Percentiles rank a stretch among this genome's conserved stretches.
phyloP scores from a whole-genome alignment of 2,888 invertebrate species.

The Ceramica pisi region DNA sequence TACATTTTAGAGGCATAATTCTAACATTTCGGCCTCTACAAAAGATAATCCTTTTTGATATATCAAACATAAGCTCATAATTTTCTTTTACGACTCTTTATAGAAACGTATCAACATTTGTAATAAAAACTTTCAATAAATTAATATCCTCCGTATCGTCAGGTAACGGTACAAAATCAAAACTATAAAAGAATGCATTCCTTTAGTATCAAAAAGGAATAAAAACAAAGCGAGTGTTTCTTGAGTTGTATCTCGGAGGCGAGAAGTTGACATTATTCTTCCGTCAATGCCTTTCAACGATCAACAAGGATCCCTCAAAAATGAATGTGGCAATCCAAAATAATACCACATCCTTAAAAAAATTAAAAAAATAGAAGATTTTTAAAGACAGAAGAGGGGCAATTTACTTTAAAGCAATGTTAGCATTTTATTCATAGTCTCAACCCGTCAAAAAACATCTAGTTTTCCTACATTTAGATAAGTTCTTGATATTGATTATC shows the following conservation, averaged over 20 bases:
- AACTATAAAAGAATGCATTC: conserved; percentile 65
- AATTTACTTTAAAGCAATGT: background rate
- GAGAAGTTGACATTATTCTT: conserved; percentile 77
- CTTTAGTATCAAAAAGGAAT: conserved; percentile 63
- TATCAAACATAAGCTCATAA: conserved; percentile 54
- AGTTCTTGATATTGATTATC: background rate
- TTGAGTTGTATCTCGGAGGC: conserved; percentile 76
- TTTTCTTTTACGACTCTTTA: conserved; percentile 52
- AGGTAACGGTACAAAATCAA: conserved; percentile 69
- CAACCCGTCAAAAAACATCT: background rate
- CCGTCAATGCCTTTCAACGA: conserved; percentile 66
- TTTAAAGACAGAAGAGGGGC: no score
- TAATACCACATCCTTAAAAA: no score
- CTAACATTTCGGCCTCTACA: conserved; percentile 52
- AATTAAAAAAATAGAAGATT: no score
- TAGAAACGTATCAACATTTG: conserved; percentile 56
- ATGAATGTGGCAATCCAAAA: conserved; percentile 32
- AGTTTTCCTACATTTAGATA: background rate
- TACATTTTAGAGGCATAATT: conserved; percentile 17
- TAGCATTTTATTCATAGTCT: background rate
- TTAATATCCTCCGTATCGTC: conserved; percentile 59
- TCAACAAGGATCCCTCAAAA: conserved; percentile 34
- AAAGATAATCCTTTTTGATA: conserved; percentile 54
- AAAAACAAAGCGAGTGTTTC: conserved; percentile 72
- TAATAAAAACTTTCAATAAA: conserved; percentile 64